Base-by-base conservation (phyloP, 2,113 vertebrate genomes). In the Nasalis larvatus region DNA sequence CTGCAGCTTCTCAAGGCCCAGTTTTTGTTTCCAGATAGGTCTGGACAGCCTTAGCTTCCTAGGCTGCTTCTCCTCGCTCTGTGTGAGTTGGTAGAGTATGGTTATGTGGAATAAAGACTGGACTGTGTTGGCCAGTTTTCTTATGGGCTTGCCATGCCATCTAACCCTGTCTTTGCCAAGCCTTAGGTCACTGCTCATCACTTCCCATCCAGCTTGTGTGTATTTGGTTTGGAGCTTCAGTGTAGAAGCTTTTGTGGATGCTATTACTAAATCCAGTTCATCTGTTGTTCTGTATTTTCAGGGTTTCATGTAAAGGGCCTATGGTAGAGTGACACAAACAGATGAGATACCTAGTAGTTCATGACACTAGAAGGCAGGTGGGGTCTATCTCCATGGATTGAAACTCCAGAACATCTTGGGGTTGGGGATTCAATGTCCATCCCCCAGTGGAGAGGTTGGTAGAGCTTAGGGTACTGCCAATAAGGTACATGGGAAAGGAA, bases 361-460 rank as follows among this genome's bases (percentile, higher is more conserved):
- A 21, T 49, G 58, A 60, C 25, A 60, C 35, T 47, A 66, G 21
- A 42, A 54, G 32, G 35, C 6, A 8, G 0, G 8, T 56, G 32
- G n/a, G n/a, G 13, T 3, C 37, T 78, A 4, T 40, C 17, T 84
- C 60, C 60, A 80, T 66, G 77, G 30, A 91, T 11, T 4, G 71
- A 42, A 52, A 63, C 30, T 27, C 37, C 7, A 47, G 25, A 49
- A 23, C 8, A 71, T 21, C 42, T 23, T 8, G n/a, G 56, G 47
- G 14, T 69, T 21, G 11, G 12, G 20, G n/a, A 78, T 40, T 86
- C 8, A 37, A 20, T 14, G 40, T 49, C 20, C 3, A 6, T 17
- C 3, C 13, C 16, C 3, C 2, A 20, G 58, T 0, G 1, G 40
- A 89, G 40, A 35, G 3, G 11, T 16, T 54, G 18, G 66, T 25